A percentile compares a stretch with the other conserved stretches of the same genome.
These are phyloP conservation scores for Spermophilus dauricus DNA, from an alignment of 2,113 vertebrate species.

Conservation along the genomic window DNA sequence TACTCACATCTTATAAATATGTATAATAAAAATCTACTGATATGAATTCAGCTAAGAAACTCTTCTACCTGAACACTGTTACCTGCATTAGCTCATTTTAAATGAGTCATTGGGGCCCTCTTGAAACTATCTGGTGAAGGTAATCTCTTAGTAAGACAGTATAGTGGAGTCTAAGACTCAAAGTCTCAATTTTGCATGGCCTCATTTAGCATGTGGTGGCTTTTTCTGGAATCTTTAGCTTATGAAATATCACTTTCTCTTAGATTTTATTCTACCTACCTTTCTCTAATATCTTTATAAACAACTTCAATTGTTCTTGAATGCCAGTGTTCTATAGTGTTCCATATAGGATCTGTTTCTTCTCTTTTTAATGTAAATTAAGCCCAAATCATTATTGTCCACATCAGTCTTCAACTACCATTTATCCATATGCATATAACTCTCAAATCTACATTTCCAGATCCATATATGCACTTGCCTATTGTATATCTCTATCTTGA, in stretches of 20 bases:
- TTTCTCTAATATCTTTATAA: not conserved
- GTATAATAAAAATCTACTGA: not conserved
- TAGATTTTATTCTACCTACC: not conserved
- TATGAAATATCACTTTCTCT: not conserved
- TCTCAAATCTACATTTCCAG: not conserved
- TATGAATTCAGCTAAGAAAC: slow-evolving; percentile 15
- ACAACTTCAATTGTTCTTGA: not conserved
- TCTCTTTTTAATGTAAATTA: not conserved
- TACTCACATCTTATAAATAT: not conserved
- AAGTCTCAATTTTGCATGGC: not conserved
- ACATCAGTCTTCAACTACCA: not conserved
- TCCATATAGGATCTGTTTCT: not conserved
- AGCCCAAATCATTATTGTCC: not conserved
- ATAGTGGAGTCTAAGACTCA: not conserved
- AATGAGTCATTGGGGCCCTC: not conserved
- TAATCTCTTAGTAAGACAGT: not conserved
- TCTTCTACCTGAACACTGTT: not conserved
- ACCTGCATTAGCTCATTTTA: not conserved
- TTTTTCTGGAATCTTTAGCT: not conserved
- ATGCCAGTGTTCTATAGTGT: not conserved
- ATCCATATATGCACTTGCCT: not conserved
- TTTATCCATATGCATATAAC: not conserved
- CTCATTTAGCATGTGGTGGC: not conserved
- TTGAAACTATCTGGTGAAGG: not conserved
- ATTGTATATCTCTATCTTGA: not conserved